These are phyloP conservation scores for Microdon myrmicae DNA, from an alignment of 2,888 invertebrate species.

Conservation along the genomic window DNA sequence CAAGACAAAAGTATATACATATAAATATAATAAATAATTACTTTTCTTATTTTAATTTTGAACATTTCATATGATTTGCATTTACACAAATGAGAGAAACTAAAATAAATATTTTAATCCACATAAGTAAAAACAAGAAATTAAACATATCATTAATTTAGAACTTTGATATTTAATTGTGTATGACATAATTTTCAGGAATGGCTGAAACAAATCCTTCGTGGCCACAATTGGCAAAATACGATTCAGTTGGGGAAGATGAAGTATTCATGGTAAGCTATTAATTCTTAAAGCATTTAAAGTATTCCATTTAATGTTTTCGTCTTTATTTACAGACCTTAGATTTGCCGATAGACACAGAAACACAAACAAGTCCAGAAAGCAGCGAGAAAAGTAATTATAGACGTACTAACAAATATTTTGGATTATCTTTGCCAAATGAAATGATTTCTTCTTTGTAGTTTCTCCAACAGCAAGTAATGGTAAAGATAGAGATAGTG, in stretches of 20 bases:
- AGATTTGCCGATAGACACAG: conserved; percentile 84
- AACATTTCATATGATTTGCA: conserved; percentile 46
- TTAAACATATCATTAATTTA: background rate
- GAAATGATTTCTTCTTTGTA: conserved; percentile 4
- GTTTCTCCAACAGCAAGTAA: conserved; percentile 60
- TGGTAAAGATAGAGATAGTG: conserved; percentile 61
- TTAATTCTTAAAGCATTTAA: background rate
- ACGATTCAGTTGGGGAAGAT: conserved; percentile 86
- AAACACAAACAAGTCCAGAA: conserved; percentile 81
- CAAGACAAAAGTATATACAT: too few species aligned
- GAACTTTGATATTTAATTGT: background rate
- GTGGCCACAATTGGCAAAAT: conserved; percentile 66
- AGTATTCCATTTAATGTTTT: background rate
- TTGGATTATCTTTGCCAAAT: conserved; percentile 11
- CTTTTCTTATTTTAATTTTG: conserved; percentile 43
- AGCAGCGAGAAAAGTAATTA: conserved; percentile 66
- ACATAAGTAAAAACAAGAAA: background rate
- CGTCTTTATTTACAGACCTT: conserved; percentile 74
- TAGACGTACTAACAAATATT: background rate
- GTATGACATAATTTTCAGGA: conserved; percentile 69
- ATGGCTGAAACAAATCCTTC: conserved; percentile 80
- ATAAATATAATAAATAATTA: too few species aligned
- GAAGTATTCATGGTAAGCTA: conserved; percentile 91
- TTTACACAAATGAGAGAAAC: conserved; percentile 30
- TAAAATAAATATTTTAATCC: background rate